Conservation (phyloP, 2,797 vertebrate genomes). For the Ceyx erithaca region DNA sequence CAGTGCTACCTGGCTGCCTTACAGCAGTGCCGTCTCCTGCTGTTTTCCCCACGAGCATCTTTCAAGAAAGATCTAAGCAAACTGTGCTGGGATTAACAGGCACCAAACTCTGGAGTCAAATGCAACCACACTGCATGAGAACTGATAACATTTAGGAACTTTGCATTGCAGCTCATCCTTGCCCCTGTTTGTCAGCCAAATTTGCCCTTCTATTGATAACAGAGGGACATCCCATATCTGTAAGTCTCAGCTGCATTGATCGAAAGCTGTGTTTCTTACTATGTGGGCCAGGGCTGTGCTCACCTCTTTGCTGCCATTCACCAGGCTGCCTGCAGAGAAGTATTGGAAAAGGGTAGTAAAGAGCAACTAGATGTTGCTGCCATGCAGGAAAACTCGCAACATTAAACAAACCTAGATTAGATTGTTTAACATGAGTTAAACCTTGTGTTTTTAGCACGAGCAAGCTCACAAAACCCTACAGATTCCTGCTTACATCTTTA, state of each 20-base stretch:
- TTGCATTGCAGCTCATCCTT: neutral
- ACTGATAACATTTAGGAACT: neutral
- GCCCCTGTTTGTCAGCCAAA: neutral
- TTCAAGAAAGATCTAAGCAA: neutral
- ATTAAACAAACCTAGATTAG: neutral
- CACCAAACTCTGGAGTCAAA: neutral
- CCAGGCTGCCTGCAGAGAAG: neutral
- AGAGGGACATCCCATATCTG: neutral
- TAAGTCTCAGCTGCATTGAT: neutral
- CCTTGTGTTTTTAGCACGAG: neutral
- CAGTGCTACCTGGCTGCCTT: neutral
- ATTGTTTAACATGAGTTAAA: neutral
- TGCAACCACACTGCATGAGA: neutral
- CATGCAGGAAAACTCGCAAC: neutral
- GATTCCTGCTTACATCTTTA: constrained; percentile 4
- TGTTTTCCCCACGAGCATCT: neutral
- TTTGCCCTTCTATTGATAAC: neutral
- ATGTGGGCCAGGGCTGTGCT: neutral
- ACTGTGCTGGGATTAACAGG: neutral
- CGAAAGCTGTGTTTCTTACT: neutral
- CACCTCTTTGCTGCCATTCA: neutral
- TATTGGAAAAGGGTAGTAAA: neutral
- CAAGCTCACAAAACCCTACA: neutral
- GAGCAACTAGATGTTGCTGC: neutral
- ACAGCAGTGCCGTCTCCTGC: neutral